These are phyloP conservation scores for Thamnaconus septentrionalis DNA, from an alignment of 2,113 vertebrate genomes.

Conservation along the genomic window DNA sequence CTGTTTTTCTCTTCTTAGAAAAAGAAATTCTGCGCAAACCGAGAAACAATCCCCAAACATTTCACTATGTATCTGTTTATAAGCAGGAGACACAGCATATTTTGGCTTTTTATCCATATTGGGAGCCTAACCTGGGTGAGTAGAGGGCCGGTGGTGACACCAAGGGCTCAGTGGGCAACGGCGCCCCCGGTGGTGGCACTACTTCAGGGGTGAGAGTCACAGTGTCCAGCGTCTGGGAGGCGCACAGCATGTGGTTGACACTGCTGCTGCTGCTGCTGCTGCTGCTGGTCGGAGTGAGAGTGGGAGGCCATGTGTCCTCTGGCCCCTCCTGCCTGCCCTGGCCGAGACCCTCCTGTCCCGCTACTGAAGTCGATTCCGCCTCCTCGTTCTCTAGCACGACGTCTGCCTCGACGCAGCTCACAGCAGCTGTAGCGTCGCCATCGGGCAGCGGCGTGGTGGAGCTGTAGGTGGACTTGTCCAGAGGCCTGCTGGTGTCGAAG, in stretches of 20 bases:
- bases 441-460: conserved; percentile 88
- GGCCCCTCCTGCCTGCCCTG: conserved; percentile 25
- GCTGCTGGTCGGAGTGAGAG: conserved; percentile 23
- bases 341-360: conserved; percentile 33
- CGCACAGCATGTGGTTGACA: conserved; percentile 72
- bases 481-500: conserved; percentile 92
- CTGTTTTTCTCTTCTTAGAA: too few species aligned
- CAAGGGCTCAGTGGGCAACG: conserved; percentile 37
- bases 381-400: conserved; percentile 2
- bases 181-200: conserved; percentile 34
- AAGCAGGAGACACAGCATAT: too few species aligned
- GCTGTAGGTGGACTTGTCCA: conserved; percentile 93
- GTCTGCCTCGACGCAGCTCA: not conserved
- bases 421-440: conserved; percentile 35
- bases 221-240: conserved; percentile 80
- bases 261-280: conserved; percentile 64
- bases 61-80: too few species aligned
- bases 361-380: conserved; percentile 42
- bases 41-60: too few species aligned
- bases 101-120: too few species aligned
- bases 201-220: conserved; percentile 76
- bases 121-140: conserved; percentile 70
- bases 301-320: conserved; percentile 1
- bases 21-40: too few species aligned
- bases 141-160: conserved; percentile 63